Evolutionary conservation across 2,797 vertebrate species (phyloP).

Genomic region (Peromyscus attwateri): DNA sequence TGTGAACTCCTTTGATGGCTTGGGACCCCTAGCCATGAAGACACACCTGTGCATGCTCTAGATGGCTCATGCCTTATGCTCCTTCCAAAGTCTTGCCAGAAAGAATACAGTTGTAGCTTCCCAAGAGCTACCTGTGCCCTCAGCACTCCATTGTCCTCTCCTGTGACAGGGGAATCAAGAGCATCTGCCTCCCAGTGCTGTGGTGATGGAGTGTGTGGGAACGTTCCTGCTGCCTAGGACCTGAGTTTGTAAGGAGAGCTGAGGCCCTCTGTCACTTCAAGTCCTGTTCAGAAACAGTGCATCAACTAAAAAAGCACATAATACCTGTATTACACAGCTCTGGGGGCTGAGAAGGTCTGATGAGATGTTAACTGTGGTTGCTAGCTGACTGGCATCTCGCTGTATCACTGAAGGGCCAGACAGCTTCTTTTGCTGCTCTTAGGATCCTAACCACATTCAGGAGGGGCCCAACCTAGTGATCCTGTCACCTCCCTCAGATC

Average conservation of each 20-base stretch:
- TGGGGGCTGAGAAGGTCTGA: not conserved
- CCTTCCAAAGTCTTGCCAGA: not conserved
- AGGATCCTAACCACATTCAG: rapidly evolving
- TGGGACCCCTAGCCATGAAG: not conserved
- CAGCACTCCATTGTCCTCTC: rapidly evolving
- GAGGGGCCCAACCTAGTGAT: not conserved
- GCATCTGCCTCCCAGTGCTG: not conserved
- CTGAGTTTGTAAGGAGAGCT: rapidly evolving
- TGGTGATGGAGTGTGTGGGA: no score
- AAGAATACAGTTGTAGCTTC: not conserved
- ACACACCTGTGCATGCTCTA: not conserved
- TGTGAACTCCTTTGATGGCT: not conserved
- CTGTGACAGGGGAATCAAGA: rapidly evolving
- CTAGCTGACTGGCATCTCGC: not conserved
- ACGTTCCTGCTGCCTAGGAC: not conserved
- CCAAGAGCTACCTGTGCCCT: rapidly evolving
- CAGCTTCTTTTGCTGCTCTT: no score
- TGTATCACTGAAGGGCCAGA: no score
- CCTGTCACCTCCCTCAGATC: not conserved
- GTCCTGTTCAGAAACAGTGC: not conserved
- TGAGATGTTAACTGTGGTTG: no score
- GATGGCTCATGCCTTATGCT: not conserved
- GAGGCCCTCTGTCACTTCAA: rapidly evolving
- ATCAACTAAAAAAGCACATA: no score
- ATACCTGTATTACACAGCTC: no score